phyloP scores from a whole-genome alignment of 2,113 vertebrate genomes.

The Callorhinus ursinus region DNA sequence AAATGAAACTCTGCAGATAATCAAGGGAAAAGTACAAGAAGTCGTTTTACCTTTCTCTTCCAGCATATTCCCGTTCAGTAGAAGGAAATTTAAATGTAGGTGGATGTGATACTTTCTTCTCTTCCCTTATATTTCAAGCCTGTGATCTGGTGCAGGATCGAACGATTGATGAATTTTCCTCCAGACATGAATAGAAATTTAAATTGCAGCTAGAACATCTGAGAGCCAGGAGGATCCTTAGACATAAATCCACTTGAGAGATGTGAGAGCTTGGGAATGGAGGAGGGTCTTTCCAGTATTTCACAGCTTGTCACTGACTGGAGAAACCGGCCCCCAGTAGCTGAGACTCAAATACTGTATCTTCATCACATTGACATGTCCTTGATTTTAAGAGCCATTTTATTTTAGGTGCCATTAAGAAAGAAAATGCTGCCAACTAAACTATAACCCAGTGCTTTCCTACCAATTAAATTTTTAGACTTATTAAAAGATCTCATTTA shows the following conservation, averaged over 20 bases:
- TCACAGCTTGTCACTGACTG: not conserved
- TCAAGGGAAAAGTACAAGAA: not conserved
- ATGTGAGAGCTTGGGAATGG: not conserved
- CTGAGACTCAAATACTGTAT: not conserved
- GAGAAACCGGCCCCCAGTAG: not conserved
- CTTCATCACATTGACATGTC: not conserved
- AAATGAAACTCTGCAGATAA: not conserved
- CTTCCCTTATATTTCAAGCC: not conserved
- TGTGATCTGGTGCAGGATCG: not conserved
- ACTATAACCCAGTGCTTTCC: not conserved
- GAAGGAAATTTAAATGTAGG: not conserved
- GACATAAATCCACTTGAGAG: not conserved
- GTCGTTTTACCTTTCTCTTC: not conserved
- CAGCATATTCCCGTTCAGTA: not conserved
- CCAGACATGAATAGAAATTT: conserved; percentile 28
- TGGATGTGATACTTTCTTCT: not conserved
- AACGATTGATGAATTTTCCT: not conserved
- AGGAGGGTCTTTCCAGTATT: not conserved
- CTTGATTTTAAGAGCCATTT: conserved; percentile 44
- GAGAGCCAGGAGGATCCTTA: conserved; percentile 3
- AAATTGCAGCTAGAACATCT: not conserved
- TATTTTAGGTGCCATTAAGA: conserved; percentile 50
- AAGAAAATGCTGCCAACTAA: conserved; percentile 34
- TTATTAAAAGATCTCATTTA: not conserved
- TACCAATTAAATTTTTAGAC: not conserved